Evolutionary conservation across 1,140 invertebrate species (phyloP).

Genomic region (Lucilia cuprina): DNA sequence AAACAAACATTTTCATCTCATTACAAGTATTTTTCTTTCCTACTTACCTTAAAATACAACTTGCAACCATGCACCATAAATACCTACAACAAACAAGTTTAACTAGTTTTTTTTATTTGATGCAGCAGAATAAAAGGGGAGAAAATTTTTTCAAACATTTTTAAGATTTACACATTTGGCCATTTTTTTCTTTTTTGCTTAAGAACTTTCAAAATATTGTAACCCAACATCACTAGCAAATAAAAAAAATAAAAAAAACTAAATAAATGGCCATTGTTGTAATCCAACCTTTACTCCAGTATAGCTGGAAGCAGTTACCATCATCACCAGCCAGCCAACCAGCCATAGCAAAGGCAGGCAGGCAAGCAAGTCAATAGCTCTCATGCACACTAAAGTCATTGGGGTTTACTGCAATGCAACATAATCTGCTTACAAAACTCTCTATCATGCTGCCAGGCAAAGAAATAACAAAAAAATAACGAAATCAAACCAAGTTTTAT

Average conservation of each 20-base stretch:
- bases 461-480: background rate
- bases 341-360: background rate
- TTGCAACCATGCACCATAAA: too few species aligned
- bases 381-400: background rate
- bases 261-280: background rate
- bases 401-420: background rate
- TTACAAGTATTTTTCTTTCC: too few species aligned
- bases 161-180: background rate
- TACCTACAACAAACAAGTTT: background rate
- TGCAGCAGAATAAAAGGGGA: background rate
- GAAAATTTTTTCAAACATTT: background rate
- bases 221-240: too few species aligned
- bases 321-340: too few species aligned
- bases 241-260: too few species aligned
- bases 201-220: background rate
- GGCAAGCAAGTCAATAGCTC: background rate
- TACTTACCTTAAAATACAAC: too few species aligned
- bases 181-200: background rate
- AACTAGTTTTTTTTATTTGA: background rate
- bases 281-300: background rate
- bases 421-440: background rate
- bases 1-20: too few species aligned
- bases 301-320: too few species aligned
- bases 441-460: background rate
- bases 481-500: background rate